phyloP scores from a whole-genome alignment of 2,797 vertebrate genomes.

The Pseudopleuronectes americanus region DNA sequence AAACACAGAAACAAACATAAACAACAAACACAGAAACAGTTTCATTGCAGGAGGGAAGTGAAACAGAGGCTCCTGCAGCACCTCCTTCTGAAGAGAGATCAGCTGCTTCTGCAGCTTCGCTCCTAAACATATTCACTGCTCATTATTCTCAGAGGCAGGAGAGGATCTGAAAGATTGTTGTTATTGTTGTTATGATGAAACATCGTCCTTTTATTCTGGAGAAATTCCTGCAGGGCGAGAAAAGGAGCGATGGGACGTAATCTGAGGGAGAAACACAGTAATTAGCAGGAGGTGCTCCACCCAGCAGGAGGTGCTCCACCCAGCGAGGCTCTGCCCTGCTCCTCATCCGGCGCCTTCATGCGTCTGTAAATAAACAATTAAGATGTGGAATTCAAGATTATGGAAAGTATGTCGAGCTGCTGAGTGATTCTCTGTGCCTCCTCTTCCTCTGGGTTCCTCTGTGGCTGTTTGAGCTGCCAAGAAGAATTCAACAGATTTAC shows the following conservation, averaged over 20 bases:
- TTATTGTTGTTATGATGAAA: constrained; percentile 7
- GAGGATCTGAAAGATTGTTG: constrained; percentile 11
- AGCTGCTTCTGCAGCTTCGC: background rate
- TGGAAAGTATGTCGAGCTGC: background rate
- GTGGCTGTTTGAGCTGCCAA: background rate
- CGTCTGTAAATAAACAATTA: constrained; percentile 66
- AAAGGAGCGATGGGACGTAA: constrained; percentile 31
- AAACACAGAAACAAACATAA: background rate
- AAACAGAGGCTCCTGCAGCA: no score
- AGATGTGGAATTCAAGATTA: constrained; percentile 56
- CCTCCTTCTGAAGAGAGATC: background rate
- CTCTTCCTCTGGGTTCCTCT: background rate
- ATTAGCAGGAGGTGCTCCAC: constrained; percentile 60
- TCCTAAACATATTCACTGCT: constrained; percentile 16
- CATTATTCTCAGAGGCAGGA: constrained; percentile 29
- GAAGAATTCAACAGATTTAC: background rate
- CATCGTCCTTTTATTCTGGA: constrained; percentile 9
- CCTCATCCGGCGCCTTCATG: constrained; percentile 33
- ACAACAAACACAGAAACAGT: background rate
- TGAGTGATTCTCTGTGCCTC: constrained; percentile 11
- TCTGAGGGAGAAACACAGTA: constrained; percentile 48
- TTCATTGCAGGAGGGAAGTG: no score
- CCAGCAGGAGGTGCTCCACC: constrained; percentile 59
- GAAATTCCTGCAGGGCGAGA: constrained; percentile 30
- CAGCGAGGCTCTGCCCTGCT: constrained; percentile 25